Conservation (phyloP, 2,888 invertebrate species). For the Drosophila heteroneura region DNA sequence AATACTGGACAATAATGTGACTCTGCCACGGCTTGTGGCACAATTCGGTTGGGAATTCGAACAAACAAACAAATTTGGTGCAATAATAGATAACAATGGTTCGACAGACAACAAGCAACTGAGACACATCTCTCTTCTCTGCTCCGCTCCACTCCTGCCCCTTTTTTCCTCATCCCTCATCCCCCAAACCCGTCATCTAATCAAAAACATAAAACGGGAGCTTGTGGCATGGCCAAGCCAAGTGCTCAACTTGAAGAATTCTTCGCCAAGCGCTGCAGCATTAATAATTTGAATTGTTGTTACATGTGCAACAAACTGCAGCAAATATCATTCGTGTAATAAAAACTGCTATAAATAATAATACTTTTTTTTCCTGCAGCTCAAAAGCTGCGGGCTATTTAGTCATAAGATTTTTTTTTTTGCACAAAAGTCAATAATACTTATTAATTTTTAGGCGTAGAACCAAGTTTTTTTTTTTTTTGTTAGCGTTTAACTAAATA, state of each 20-base stretch:
- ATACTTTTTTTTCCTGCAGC: conserved; percentile 49
- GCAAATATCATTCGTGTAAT: conserved; percentile 62
- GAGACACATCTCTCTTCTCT: background rate
- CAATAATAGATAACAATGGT: conserved; percentile 58
- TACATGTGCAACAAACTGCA: conserved; percentile 23
- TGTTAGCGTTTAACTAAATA: conserved; percentile 35
- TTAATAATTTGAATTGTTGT: conserved; percentile 1
- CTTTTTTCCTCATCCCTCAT: background rate
- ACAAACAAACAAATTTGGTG: conserved; percentile 63
- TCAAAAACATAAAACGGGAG: background rate
- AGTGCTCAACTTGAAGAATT: conserved; percentile 3
- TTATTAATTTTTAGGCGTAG: conserved; percentile 61
- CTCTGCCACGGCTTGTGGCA: conserved; percentile 10
- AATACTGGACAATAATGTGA: conserved; percentile 78
- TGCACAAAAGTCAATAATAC: conserved; percentile 59
- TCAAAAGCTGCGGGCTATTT: conserved; percentile 47
- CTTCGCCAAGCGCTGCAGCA: conserved; percentile 16
- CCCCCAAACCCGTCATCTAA: background rate
- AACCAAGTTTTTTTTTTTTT: conserved; percentile 34
- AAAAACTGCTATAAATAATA: conserved; percentile 23
- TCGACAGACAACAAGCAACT: conserved; percentile 21
- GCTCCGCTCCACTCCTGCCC: background rate
- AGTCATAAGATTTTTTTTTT: conserved; percentile 39
- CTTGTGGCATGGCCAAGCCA: conserved; percentile 31
- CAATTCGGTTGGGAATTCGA: conserved; percentile 24